Conservation (phyloP, 1,140 invertebrate genomes). For the Drosophila prosaltans region DNA sequence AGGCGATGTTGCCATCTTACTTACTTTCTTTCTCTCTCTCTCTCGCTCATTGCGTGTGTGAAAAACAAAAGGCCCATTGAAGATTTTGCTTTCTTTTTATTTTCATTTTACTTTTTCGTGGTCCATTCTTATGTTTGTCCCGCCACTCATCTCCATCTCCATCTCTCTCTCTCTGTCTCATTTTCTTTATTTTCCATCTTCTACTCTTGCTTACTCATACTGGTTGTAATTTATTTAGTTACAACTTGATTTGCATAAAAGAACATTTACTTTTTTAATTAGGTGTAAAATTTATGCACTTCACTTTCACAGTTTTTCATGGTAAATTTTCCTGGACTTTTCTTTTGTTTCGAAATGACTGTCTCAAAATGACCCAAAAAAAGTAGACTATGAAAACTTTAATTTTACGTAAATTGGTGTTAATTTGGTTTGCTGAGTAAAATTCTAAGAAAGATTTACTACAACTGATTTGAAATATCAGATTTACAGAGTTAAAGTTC, state of each 20-base stretch:
- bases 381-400: not conserved
- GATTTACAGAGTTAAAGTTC: no score
- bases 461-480: no score
- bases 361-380: not conserved
- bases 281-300: slow-evolving; percentile 81
- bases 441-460: no score
- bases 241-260: slow-evolving; percentile 81
- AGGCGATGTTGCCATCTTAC: slow-evolving; percentile 48
- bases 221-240: slow-evolving; percentile 75
- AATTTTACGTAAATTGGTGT: not conserved
- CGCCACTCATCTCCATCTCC: not conserved
- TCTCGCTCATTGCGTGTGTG: slow-evolving; percentile 14
- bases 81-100: not conserved
- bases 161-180: not conserved
- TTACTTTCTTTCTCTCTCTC: not conserved
- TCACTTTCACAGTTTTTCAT: slow-evolving; percentile 55
- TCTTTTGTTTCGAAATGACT: slow-evolving; percentile 8
- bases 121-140: not conserved
- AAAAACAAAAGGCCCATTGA: slow-evolving; percentile 11
- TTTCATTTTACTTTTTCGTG: slow-evolving; percentile 5
- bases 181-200: not conserved
- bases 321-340: slow-evolving; percentile 34
- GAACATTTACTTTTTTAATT: slow-evolving; percentile 80
- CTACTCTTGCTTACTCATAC: not conserved
- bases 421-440: not conserved